Evolutionary conservation across 2,797 vertebrate species (phyloP).

Genomic region (Galagoides demidoff): DNA sequence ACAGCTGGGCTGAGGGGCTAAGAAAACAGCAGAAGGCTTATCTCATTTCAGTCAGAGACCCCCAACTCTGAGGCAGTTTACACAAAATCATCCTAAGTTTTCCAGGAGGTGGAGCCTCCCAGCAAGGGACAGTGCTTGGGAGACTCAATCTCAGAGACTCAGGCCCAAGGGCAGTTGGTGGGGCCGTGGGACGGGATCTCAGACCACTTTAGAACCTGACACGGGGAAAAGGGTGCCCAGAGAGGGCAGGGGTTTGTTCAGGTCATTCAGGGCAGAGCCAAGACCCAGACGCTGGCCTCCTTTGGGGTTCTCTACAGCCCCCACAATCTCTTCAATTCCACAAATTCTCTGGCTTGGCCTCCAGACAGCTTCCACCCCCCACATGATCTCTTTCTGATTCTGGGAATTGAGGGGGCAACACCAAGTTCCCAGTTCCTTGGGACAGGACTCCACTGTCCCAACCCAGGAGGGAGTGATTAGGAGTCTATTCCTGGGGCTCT

Average conservation of each 20-base stretch:
- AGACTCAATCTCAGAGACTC: neutral
- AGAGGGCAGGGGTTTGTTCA: neutral
- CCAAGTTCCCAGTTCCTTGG: neutral
- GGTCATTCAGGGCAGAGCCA: neutral
- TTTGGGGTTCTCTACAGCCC: neutral
- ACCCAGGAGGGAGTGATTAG: neutral
- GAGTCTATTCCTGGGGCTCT: slow-evolving; percentile 26
- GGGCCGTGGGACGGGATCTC: neutral
- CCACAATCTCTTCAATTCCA: neutral
- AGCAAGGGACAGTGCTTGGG: neutral
- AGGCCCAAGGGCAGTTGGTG: neutral
- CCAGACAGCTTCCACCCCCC: neutral
- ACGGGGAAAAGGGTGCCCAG: neutral
- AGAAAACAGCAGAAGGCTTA: neutral
- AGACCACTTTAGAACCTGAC: neutral
- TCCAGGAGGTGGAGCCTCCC: neutral
- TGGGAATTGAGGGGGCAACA: neutral
- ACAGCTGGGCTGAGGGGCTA: slow-evolving; percentile 54
- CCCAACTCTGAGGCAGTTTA: neutral
- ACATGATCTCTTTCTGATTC: neutral
- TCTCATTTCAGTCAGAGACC: neutral
- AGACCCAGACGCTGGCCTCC: neutral
- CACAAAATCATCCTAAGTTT: slow-evolving; percentile 40
- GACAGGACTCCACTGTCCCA: neutral
- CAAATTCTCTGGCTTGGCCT: neutral